Percentiles rank a stretch among this genome's conserved stretches.
phyloP scores from a whole-genome alignment of 2,888 invertebrate genomes.

The Vandiemenella viatica region DNA sequence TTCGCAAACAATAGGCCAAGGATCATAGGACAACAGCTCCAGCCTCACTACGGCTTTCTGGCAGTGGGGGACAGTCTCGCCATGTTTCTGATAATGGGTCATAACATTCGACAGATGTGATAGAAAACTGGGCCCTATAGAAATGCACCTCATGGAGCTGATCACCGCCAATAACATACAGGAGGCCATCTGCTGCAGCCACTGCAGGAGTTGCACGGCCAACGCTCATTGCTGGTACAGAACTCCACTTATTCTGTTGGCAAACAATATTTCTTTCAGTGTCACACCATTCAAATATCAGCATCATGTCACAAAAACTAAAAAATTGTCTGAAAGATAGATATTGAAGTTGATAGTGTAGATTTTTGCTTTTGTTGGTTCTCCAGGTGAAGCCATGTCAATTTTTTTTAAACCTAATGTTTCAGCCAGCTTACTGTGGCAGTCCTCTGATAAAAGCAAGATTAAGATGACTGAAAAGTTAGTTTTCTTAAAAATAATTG shows the following conservation, averaged over 20 bases:
- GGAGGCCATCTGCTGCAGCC: conserved; percentile 63
- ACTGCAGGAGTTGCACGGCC: conserved; percentile 73
- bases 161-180: conserved; percentile 77
- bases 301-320: neutral
- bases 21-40: conserved; percentile 60
- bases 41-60: conserved; percentile 73
- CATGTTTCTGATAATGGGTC: conserved; percentile 64
- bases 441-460: too few relatives aligned
- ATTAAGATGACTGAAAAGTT: too few relatives aligned
- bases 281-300: neutral
- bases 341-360: too few relatives aligned
- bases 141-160: conserved; percentile 65
- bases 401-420: too few relatives aligned
- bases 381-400: too few relatives aligned
- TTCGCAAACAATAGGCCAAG: too few relatives aligned
- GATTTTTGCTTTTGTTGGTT: too few relatives aligned
- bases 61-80: conserved; percentile 63
- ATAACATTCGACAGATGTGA: conserved; percentile 70
- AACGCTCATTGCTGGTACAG: conserved; percentile 53
- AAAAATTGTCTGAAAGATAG: too few relatives aligned
- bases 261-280: conserved; percentile 3
- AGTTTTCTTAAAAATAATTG: too few relatives aligned
- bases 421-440: too few relatives aligned
- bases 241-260: conserved; percentile 59
- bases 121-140: conserved; percentile 71